A percentile compares a stretch with the other conserved stretches of the same genome.
These are phyloP conservation scores for Pseudococcus longispinus DNA, from an alignment of 2,888 invertebrate species.

Conservation along the genomic window DNA sequence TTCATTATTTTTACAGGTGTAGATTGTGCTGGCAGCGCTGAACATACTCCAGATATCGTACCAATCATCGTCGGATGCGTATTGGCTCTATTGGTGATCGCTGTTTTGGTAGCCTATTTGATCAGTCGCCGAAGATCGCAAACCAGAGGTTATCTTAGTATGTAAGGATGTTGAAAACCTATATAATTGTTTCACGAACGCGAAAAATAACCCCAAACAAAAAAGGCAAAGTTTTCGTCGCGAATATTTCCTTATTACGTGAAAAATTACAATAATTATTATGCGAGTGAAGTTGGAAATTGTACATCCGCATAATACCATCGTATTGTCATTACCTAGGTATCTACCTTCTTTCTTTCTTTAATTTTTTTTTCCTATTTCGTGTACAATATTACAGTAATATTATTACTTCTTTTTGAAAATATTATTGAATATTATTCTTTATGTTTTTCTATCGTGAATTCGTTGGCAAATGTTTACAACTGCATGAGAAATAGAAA, in stretches of 20 bases:
- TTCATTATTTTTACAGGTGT: slow-evolving; percentile 66
- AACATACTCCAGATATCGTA: slow-evolving; percentile 84
- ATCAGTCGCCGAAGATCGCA: slow-evolving; percentile 86
- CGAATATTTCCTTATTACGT: background rate
- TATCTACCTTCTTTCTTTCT: background rate
- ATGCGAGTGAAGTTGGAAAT: slow-evolving; percentile 42
- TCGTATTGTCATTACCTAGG: background rate
- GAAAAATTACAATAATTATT: background rate
- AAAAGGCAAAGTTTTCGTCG: background rate
- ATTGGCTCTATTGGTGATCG: slow-evolving; percentile 84
- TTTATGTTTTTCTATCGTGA: background rate
- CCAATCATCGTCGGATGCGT: slow-evolving; percentile 97
- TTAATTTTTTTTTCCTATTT: slow-evolving; percentile 1
- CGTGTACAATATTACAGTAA: background rate
- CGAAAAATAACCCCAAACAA: background rate
- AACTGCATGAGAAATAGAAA: background rate
- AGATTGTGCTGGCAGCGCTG: slow-evolving; percentile 64
- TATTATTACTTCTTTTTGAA: background rate
- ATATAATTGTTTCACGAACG: background rate
- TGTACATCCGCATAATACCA: slow-evolving; percentile 40
- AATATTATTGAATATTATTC: background rate
- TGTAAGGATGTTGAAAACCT: slow-evolving; percentile 66
- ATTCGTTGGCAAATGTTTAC: background rate
- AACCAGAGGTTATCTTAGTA: slow-evolving; percentile 86
- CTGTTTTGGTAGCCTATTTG: slow-evolving; percentile 91